phyloP scores from a whole-genome alignment of 2,797 vertebrate genomes.

The Eulemur mongoz region DNA sequence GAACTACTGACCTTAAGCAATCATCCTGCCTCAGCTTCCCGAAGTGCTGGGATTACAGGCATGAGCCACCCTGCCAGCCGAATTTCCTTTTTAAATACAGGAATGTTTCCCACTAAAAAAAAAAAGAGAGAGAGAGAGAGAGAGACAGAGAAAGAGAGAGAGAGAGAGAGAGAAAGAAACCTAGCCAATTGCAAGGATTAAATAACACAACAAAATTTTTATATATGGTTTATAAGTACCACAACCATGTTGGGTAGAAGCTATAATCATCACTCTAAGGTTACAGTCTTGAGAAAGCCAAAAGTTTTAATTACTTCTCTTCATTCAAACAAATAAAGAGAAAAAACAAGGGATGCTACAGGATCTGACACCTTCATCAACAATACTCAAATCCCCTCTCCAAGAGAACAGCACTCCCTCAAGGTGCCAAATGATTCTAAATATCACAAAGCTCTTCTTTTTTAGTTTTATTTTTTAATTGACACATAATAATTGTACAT shows the following conservation, averaged over 20 bases:
- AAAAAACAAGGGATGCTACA: neutral
- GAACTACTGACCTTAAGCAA: no score
- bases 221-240: neutral
- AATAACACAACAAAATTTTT: neutral
- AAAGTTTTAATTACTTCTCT: neutral
- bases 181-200: neutral
- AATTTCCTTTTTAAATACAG: no score
- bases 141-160: no score
- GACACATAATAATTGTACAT: neutral
- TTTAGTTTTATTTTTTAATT: neutral
- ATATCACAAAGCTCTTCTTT: neutral
- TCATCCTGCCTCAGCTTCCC: no score
- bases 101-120: no score
- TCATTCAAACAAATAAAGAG: neutral
- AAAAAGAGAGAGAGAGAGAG: no score
- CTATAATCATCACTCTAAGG: neutral
- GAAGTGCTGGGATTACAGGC: no score
- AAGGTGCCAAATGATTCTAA: neutral
- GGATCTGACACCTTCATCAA: neutral
- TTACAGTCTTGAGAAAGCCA: neutral
- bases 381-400: neutral
- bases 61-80: no score
- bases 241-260: neutral
- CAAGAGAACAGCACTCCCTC: neutral
- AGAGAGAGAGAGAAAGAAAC: neutral